phyloP scores from a whole-genome alignment of 2,113 vertebrate species.

The Etheostoma cragini region DNA sequence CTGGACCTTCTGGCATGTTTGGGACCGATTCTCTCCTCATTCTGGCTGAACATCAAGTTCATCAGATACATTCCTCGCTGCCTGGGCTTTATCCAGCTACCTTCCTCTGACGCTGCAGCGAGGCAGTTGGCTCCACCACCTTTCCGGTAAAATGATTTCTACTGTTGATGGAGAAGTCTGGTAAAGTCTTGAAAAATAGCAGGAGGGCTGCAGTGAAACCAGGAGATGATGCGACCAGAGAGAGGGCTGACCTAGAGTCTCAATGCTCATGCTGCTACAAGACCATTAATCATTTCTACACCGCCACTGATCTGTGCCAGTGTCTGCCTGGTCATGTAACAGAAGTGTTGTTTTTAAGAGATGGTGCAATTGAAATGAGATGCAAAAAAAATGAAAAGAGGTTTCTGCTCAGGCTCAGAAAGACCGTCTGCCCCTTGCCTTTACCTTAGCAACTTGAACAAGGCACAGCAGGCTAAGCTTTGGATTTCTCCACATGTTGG shows the following conservation, averaged over 20 bases:
- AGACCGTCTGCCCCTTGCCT: neutral
- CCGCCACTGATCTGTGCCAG: conserved; percentile 34
- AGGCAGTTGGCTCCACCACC: conserved; percentile 15
- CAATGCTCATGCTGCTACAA: conserved; percentile 47
- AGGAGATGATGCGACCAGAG: conserved; percentile 34
- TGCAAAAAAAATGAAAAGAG: neutral
- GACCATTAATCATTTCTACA: conserved; percentile 56
- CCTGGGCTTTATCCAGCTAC: conserved; percentile 16
- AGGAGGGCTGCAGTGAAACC: conserved; percentile 13
- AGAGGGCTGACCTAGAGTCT: conserved; percentile 4
- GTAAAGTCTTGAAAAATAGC: conserved; percentile 34
- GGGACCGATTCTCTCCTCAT: neutral
- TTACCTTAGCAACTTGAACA: neutral
- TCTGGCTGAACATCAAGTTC: conserved; percentile 1
- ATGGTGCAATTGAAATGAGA: neutral
- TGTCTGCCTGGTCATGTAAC: conserved; percentile 7
- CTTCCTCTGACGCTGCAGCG: conserved; percentile 18
- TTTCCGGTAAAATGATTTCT: conserved; percentile 29
- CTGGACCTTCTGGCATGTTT: conserved; percentile 1
- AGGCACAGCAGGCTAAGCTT: neutral
- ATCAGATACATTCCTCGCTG: neutral
- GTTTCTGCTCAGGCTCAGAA: conserved; percentile 4
- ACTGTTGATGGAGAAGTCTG: conserved; percentile 37
- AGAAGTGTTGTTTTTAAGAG: conserved; percentile 11
- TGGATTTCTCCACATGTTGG: conserved; percentile 1